Evolutionary conservation across 2,797 vertebrate genomes (phyloP), one percentile per base, ranked within the genome.

Genomic region (Clarias pachynema): DNA sequence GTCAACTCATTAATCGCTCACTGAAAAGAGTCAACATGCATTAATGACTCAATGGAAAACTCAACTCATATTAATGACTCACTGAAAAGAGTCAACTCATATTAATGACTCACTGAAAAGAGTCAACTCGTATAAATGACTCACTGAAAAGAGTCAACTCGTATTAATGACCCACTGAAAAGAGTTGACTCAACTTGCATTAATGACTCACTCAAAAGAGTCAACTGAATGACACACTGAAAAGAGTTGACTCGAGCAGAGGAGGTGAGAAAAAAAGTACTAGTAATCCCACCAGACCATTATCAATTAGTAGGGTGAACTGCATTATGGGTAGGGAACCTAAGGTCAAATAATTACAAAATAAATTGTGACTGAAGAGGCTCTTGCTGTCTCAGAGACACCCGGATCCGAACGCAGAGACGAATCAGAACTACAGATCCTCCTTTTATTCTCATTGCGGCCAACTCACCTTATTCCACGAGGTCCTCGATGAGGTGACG

Each of bases 401-500:
- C 24, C 24, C 12, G 10, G 40, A 24, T 70, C 22, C 20, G 24
- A 15, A 12, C 4, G n/a, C 31, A 34, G 16, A 20, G 31, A 16
- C 68, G 26, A 37, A 22, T 22, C 68, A 49, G 2, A 49, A 1
- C 40, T 20, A 40, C 18, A 20, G 31, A 22, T 44, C 69, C 22
- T 14, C 37, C 44, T 72, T 75, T 75, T 4, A 74, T 74, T 34
- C 29, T 77, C 74, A 16, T 26, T 34, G 29, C 53, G 10, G 59
- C 56, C 31, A 24, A 6, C 56, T 37, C 29, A 62, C 57, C 75
- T 62, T 22, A 62, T n/a, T n/a, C 5, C 10, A 0, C 49, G 29
- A 60, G 34, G 56, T 60, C 74, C 75, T 62, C 62, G 22, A 62
- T 7, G 57, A 79, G 77, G 75, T 78, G 24, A 60, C 53, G 26